Evolutionary conservation across 2,888 invertebrate genomes (phyloP), one percentile per base, ranked within the genome.

Genomic region (Galeopsomyia nigrocyanea): DNA sequence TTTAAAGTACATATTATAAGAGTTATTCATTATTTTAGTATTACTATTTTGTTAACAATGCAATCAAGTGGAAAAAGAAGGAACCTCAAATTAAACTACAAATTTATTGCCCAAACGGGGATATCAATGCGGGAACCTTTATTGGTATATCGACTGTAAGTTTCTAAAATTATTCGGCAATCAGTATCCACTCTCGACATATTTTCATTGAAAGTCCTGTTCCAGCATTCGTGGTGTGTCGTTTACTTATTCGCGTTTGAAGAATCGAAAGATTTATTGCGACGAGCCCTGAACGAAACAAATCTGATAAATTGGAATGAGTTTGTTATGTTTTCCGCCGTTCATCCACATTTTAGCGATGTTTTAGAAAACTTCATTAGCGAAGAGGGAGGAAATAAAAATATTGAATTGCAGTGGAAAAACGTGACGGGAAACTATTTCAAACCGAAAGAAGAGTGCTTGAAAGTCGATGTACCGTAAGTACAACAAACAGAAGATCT

Each of bases 11-110:
- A n/a, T n/a, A n/a, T n/a, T n/a, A 0, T 51, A n/a, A 6, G 13
- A 3, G 0, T 19, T 70, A 81, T 87, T 55, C 31, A 7, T 31
- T 31, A 31, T 31, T 31, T 31, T 31, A 31, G 31, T 31, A 31
- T 31, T 31, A 31, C 31, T 31, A 31, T 7, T 31, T 31, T 7
- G 7, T 31, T 7, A 31, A 31, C 7, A 31, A 31, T 31, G 3
- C 31, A 31, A 31, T 31, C 3, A 31, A 31, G 7, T 31, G 31
- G 31, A 31, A 31, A 31, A 31, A 31, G 31, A 31, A 31, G 7
- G 31, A 31, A 3, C 31, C 31, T 7, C 31, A 31, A 31, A 5
- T 31, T 31, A 31, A 31, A 31, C 7, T 31, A 7, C 31, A 31
- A 31, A 31, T 31, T 31, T 31, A 5, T 7, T 31, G 31, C 7